A percentile compares a stretch with the other conserved stretches of the same genome.
Evolutionary conservation across 2,888 invertebrate genomes (phyloP).

Genomic region (Trachelus troglodyta): DNA sequence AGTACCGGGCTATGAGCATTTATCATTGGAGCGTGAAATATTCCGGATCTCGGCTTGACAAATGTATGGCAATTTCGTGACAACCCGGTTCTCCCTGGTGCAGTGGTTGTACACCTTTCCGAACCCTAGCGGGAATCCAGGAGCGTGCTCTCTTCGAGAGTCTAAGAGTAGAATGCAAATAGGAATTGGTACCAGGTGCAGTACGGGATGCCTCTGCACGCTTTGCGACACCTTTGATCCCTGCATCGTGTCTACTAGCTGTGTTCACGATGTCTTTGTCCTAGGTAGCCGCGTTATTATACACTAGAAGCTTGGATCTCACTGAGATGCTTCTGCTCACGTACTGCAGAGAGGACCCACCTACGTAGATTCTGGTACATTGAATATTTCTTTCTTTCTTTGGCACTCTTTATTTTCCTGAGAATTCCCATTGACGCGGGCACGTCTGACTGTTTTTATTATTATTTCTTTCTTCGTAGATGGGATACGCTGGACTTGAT

Average conservation of each 20-base stretch:
- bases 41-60: neutral
- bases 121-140: neutral
- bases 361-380: neutral
- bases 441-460: neutral
- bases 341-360: neutral
- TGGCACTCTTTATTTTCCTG: neutral
- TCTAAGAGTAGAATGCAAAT: neutral
- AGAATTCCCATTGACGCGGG: neutral
- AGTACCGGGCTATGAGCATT: neutral
- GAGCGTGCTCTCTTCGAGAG: neutral
- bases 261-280: neutral
- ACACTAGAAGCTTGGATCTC: neutral
- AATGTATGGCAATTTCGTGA: neutral
- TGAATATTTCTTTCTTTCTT: neutral
- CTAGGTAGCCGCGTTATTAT: neutral
- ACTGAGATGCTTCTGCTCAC: neutral
- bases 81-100: neutral
- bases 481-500: neutral
- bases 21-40: neutral
- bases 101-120: neutral
- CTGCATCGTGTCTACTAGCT: conserved; percentile 3
- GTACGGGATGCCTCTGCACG: conserved; percentile 9
- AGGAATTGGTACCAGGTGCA: conserved; percentile 3
- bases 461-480: neutral
- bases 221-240: conserved; percentile 27